These are phyloP conservation scores for Catostylus mosaicus DNA, from an alignment of 30 jellyfish, hydroid and myxozoan genomes.

Conservation along the genomic window DNA sequence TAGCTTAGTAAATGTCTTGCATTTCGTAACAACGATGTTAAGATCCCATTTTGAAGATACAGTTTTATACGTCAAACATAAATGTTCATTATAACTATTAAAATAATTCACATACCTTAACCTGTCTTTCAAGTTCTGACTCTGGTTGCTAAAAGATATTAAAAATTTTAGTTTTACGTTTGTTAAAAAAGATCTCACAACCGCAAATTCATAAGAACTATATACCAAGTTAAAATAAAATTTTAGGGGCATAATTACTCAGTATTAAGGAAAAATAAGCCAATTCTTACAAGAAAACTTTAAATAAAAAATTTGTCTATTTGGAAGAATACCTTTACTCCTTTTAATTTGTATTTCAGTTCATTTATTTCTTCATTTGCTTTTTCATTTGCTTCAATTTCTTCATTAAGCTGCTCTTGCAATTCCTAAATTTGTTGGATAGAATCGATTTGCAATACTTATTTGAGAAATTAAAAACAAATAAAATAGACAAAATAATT, in stretches of 20 bases:
- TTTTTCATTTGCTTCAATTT: slow-evolving; percentile 3
- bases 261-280: too few relatives aligned
- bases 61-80: too few relatives aligned
- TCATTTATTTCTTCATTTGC: slow-evolving; percentile 27
- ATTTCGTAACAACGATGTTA: too few relatives aligned
- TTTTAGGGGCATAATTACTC: too few relatives aligned
- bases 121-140: slow-evolving; percentile 55
- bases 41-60: too few relatives aligned
- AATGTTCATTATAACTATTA: background rate
- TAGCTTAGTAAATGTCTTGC: too few relatives aligned
- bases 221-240: too few relatives aligned
- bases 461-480: too few relatives aligned
- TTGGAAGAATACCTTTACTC: slow-evolving; percentile 32
- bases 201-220: too few relatives aligned
- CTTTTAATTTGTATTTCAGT: slow-evolving; percentile 23
- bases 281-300: background rate
- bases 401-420: slow-evolving; percentile 42
- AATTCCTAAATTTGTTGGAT: slow-evolving; percentile 27
- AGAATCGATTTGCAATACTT: too few relatives aligned
- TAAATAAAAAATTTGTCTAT: background rate
- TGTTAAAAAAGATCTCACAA: background rate
- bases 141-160: slow-evolving; percentile 17
- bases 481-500: too few relatives aligned
- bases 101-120: slow-evolving; percentile 25
- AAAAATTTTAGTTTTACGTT: background rate